Base-by-base conservation (phyloP, 2,797 vertebrate genomes). In the Smutsia temminckii region DNA sequence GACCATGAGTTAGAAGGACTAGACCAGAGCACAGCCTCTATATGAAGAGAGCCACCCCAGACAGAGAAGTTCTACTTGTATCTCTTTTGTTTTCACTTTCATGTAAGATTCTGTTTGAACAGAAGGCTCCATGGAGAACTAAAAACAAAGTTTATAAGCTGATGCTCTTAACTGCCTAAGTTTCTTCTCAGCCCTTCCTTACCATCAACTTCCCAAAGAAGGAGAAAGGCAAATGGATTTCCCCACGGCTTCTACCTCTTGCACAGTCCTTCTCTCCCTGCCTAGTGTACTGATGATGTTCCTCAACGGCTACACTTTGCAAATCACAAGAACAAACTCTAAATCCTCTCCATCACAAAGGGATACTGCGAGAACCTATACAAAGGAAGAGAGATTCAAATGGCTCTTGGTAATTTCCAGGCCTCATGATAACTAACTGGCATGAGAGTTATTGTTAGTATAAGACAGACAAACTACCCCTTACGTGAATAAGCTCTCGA, bases 401-500 rank as follows among this genome's bases (percentile, higher is more conserved):
- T 6, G 57, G 20, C 27, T 32, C 69, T 16, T 0, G 9, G n/a
- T 78, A n/a, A 27, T 74, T 55, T 83, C 93, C 13, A 11, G 4
- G 25, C 8, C 29, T 21, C 86, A 53, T 46, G 46, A 69, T 12
- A 63, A 85, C 51, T 3, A 53, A 32, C 0, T 59, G 59, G 37
- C 3, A 12, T 9, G 13, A 64, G 55, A 51, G 51, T 20, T 34
- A 18, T 21, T 5, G 5, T 34, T 8, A 46, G 17, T 5, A 2
- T 2, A 0, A 77, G 34, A 66, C 34, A 61, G 40, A 66, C 0
- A 68, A 49, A n/a, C 32, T 2, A 0, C 32, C 27, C 98, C 99
- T 99, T 97, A 99, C 99, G 98, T 99, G 98, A 99, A 99, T 37
- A 99, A 97, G 86, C 99, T 99, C 94, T 99, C 99, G 1, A 99